A percentile compares a stretch with the other conserved stretches of the same genome.
These are phyloP conservation scores for Oreochromis aureus DNA, from an alignment of 2,113 vertebrate species.

Conservation along the genomic window DNA sequence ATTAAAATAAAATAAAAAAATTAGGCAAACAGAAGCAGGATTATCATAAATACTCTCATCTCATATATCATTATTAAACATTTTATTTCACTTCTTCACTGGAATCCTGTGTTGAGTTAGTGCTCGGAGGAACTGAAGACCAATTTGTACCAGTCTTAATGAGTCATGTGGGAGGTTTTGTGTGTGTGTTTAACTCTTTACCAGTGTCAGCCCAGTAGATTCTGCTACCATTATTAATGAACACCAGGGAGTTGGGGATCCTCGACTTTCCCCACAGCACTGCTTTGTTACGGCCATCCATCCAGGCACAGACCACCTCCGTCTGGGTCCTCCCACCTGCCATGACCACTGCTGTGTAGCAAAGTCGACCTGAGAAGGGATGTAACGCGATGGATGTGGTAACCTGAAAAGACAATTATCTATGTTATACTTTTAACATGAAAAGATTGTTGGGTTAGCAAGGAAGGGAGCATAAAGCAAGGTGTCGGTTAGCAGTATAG, in stretches of 20 bases:
- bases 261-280: conserved; percentile 73
- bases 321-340: not conserved
- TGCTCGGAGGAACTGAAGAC: not conserved
- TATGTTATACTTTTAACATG: not conserved
- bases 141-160: not conserved
- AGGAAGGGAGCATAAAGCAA: not conserved
- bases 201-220: conserved; percentile 87
- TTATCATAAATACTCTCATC: not conserved
- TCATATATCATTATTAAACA: not conserved
- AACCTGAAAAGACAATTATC: not conserved
- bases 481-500: not conserved
- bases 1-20: not conserved
- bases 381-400: conserved; percentile 75
- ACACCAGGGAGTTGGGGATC: conserved; percentile 73
- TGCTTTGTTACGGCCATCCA: conserved; percentile 77
- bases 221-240: conserved; percentile 64
- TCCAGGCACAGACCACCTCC: conserved; percentile 75
- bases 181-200: conserved; percentile 23
- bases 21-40: not conserved
- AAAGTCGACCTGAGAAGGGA: conserved; percentile 75
- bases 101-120: not conserved
- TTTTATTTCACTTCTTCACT: not conserved
- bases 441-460: not conserved
- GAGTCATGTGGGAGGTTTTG: not conserved
- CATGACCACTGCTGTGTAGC: conserved; percentile 67